Evolutionary conservation across 2,888 invertebrate genomes (phyloP).

Genomic region (Chrysomela aeneicollis): DNA sequence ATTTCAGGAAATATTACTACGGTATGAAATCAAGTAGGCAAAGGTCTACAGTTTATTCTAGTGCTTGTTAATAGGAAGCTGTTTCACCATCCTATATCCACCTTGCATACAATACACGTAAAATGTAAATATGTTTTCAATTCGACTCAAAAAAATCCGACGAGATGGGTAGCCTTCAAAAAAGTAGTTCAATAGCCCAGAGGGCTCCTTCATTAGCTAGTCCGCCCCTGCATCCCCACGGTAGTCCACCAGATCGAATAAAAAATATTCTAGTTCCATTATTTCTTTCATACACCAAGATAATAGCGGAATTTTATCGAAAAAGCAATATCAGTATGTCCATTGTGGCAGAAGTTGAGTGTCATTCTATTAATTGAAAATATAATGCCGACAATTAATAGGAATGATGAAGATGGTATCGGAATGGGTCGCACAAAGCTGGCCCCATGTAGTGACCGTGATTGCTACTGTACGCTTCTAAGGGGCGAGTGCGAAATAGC

Average conservation of each 20-base stretch:
- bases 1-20: too few species aligned
- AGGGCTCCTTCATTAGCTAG: too few species aligned
- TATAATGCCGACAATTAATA: constrained; percentile 71
- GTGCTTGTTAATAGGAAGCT: too few species aligned
- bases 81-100: too few species aligned
- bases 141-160: too few species aligned
- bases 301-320: constrained; percentile 26
- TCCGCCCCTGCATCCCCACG: neutral
- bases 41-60: too few species aligned
- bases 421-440: constrained; percentile 53
- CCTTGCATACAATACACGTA: too few species aligned
- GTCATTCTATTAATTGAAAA: constrained; percentile 74
- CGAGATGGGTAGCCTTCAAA: too few species aligned
- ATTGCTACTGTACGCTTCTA: constrained; percentile 58
- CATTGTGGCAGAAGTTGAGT: constrained; percentile 64
- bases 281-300: neutral
- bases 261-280: neutral
- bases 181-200: too few species aligned
- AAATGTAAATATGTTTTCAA: too few species aligned
- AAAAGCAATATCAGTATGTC: constrained; percentile 39
- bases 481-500: constrained; percentile 42
- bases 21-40: too few species aligned
- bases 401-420: constrained; percentile 53
- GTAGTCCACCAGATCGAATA: neutral
- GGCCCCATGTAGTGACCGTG: constrained; percentile 54